Conservation (phyloP, 2,113 vertebrate species). For the Sapayoa aenigma region DNA sequence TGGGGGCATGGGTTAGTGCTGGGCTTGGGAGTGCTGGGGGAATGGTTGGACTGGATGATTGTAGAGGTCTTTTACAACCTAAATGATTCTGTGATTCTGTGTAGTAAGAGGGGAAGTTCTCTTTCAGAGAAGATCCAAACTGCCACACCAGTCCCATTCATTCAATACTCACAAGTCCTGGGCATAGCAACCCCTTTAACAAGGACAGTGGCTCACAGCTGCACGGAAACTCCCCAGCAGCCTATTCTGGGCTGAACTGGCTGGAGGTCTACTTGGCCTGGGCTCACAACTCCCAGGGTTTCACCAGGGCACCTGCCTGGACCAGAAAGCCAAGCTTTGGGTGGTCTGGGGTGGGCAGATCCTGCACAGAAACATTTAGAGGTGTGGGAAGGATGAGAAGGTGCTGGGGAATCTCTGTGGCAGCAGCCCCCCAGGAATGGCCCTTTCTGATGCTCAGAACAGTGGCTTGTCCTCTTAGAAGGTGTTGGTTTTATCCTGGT, state of each 20-base stretch:
- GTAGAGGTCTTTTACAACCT: background rate
- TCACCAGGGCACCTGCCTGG: background rate
- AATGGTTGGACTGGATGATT: background rate
- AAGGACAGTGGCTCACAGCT: background rate
- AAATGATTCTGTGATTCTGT: background rate
- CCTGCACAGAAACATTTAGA: background rate
- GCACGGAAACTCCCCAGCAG: background rate
- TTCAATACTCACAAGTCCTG: background rate
- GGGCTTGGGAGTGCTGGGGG: background rate
- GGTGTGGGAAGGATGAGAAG: background rate
- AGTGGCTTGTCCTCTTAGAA: background rate
- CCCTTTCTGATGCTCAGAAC: background rate
- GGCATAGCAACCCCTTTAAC: background rate
- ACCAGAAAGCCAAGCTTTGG: background rate
- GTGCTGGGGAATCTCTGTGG: background rate
- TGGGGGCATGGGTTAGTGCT: background rate
- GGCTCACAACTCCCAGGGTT: background rate
- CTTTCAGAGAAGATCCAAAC: background rate
- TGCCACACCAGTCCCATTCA: fast-evolving
- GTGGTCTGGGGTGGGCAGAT: background rate
- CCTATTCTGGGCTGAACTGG: background rate
- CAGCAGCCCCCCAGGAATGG: background rate
- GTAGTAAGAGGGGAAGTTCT: background rate
- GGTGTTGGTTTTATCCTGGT: background rate
- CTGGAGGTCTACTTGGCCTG: background rate